Percentiles rank a stretch among this genome's conserved stretches.
Evolutionary conservation across 2,888 invertebrate genomes (phyloP).

Genomic region (Agonopterix subpropinquella): DNA sequence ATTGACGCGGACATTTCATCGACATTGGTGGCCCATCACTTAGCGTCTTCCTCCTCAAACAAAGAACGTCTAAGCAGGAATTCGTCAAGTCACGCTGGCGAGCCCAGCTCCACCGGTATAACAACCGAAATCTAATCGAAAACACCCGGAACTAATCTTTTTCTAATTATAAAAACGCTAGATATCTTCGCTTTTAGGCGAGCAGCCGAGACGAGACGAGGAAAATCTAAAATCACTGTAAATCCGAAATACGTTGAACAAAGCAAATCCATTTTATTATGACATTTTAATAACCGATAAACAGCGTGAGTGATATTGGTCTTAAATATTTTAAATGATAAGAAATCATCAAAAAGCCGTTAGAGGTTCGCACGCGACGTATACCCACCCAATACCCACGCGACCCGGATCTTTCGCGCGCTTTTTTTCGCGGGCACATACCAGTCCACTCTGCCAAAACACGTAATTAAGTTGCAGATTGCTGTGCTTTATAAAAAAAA

Average conservation of each 20-base stretch:
- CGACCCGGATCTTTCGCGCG: constrained; percentile 42
- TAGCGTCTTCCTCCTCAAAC: constrained; percentile 40
- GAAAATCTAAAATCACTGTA: constrained; percentile 25
- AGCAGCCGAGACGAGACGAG: constrained; percentile 31
- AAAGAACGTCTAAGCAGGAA: constrained; percentile 55
- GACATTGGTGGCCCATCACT: constrained; percentile 22
- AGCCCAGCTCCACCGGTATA: constrained; percentile 29
- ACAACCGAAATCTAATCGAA: constrained; percentile 67
- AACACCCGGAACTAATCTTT: constrained; percentile 68
- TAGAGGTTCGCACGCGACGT: constrained; percentile 22
- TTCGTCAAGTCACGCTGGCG: constrained; percentile 61
- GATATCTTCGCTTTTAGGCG: constrained; percentile 33
- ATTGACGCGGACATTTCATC: no score
- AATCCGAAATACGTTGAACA: constrained; percentile 2
- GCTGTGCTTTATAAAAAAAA: constrained; percentile 8
- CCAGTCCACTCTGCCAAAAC: constrained; percentile 26
- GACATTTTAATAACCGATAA: not conserved
- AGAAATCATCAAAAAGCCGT: constrained; percentile 12
- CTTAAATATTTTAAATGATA: not conserved
- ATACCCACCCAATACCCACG: constrained; percentile 6
- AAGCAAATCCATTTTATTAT: constrained; percentile 1
- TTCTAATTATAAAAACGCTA: constrained; percentile 60
- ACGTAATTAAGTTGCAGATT: constrained; percentile 29
- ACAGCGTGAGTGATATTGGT: no score
- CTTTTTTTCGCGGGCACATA: constrained; percentile 12